Conservation (phyloP, 2,797 vertebrate species). For the Hippopotamyrus pictus region DNA sequence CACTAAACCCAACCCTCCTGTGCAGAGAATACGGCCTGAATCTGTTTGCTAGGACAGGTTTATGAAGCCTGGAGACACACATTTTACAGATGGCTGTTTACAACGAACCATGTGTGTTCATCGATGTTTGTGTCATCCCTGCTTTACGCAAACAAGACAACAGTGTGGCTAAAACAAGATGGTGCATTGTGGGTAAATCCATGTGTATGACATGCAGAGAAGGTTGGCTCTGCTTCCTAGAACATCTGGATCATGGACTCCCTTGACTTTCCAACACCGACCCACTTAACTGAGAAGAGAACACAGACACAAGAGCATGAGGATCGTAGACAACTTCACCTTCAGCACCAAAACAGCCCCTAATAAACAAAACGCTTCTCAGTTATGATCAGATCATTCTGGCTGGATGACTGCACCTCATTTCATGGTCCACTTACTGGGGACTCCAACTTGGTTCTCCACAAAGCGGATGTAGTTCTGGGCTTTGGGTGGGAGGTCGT, state of each 20-base stretch:
- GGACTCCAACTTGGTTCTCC: conserved; percentile 93
- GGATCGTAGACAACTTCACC: not conserved
- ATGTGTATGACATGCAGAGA: too few species aligned
- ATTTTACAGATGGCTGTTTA: conserved; percentile 15
- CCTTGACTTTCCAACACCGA: conserved; percentile 94
- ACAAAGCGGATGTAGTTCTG: conserved; percentile 95
- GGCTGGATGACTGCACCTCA: not conserved
- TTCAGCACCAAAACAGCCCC: not conserved
- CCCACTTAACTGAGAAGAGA: conserved; percentile 85
- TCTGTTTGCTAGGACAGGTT: not conserved
- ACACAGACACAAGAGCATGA: conserved; percentile 9
- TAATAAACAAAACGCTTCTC: not conserved
- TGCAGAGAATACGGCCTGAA: not conserved
- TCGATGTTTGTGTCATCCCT: conserved; percentile 35
- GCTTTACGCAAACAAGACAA: conserved; percentile 22
- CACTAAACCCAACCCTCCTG: not conserved
- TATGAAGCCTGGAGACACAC: not conserved
- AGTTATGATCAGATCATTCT: not conserved
- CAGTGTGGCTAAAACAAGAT: not conserved
- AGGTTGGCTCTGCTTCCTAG: conserved; percentile 45
- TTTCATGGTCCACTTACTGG: conserved; percentile 63
- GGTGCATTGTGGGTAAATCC: conserved; percentile 25
- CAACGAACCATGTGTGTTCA: conserved; percentile 22
- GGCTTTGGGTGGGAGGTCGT: conserved; percentile 87
- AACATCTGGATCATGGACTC: conserved; percentile 99